Evolutionary conservation across 2,113 vertebrate species (phyloP).

Genomic region (Petromus typicus): DNA sequence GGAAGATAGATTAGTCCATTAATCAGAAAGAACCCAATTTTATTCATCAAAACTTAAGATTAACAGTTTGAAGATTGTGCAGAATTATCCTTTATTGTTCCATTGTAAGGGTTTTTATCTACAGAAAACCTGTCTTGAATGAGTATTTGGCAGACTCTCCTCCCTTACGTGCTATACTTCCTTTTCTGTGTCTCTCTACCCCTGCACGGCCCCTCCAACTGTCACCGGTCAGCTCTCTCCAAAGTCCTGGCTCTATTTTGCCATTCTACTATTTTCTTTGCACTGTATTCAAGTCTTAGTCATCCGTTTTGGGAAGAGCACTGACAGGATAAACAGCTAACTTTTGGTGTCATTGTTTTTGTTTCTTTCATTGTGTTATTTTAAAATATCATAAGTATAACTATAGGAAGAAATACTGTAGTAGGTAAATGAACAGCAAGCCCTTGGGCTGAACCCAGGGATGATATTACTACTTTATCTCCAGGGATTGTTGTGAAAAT

Average conservation of each 20-base stretch:
- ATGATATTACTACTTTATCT: background rate
- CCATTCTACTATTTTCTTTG: background rate
- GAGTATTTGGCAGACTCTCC: background rate
- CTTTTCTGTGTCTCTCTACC: background rate
- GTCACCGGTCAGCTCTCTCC: background rate
- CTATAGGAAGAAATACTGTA: background rate
- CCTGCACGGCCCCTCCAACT: background rate
- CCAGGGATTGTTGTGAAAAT: slow-evolving; percentile 17
- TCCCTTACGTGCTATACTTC: background rate
- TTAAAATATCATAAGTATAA: background rate
- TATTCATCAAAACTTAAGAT: background rate
- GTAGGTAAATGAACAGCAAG: background rate
- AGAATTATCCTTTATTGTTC: background rate
- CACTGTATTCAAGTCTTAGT: background rate
- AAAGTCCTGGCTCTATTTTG: background rate
- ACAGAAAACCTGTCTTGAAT: background rate
- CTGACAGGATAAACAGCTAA: background rate
- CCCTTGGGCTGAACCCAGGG: background rate
- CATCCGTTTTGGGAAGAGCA: background rate
- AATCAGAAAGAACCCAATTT: background rate
- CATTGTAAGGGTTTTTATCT: background rate
- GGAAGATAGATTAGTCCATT: background rate
- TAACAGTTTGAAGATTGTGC: background rate
- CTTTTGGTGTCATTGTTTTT: background rate
- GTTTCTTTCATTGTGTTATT: background rate